A percentile compares a stretch with the other conserved stretches of the same genome.
These are phyloP conservation scores for Blennius ocellaris DNA, from an alignment of 2,113 vertebrate species.

Conservation along the genomic window DNA sequence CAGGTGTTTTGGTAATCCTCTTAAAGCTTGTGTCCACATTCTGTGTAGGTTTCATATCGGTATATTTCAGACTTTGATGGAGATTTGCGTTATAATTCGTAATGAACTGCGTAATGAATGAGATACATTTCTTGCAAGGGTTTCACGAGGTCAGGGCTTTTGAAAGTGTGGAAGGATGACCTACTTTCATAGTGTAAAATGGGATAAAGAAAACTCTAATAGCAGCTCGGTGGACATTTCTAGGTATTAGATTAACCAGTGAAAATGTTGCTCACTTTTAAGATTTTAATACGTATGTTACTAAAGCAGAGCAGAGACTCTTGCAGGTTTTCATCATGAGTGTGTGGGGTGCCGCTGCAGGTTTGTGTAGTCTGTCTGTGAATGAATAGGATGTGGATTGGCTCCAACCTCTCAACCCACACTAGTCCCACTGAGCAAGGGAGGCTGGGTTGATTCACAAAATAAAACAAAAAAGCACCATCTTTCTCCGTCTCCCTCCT, in stretches of 20 bases:
- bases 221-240: background rate
- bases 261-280: background rate
- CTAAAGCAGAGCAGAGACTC: background rate
- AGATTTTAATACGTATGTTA: background rate
- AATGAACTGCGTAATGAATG: no score
- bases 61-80: no score
- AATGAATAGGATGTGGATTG: slow-evolving; percentile 65
- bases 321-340: slow-evolving; percentile 12
- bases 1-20: no score
- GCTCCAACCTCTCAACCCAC: slow-evolving; percentile 65
- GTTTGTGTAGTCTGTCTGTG: slow-evolving; percentile 50
- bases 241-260: background rate
- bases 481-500: slow-evolving; percentile 57
- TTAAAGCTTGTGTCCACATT: no score
- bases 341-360: slow-evolving; percentile 6
- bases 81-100: no score
- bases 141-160: no score
- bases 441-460: slow-evolving; percentile 60
- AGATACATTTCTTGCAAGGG: no score
- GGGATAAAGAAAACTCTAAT: background rate
- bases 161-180: no score
- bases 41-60: no score
- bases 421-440: slow-evolving; percentile 40
- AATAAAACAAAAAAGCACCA: slow-evolving; percentile 9
- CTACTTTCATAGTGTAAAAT: background rate